Base-by-base conservation (phyloP, 64 coral and sea anemone genomes). In the Stichodactyla helianthus region DNA sequence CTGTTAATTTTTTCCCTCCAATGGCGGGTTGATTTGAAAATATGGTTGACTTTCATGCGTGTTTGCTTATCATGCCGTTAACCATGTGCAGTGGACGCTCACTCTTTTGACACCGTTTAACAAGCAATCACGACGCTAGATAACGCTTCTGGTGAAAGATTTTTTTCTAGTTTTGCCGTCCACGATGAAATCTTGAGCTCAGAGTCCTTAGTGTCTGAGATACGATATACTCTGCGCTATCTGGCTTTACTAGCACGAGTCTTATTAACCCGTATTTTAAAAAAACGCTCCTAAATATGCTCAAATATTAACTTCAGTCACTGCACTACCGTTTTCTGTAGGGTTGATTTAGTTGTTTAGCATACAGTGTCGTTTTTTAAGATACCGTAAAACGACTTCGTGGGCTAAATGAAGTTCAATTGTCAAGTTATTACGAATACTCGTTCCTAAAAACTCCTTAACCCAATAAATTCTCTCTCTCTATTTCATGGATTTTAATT, bases 11-110 rank as follows among this genome's bases (percentile, higher is more conserved):
- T 82, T 90, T n/a, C 20, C 20, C 35, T 50, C 80, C 59, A 85
- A 82, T 93, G 90, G 88, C 90, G 84, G 74, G 88, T 55, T 83
- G 71, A 88, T 89, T 93, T 87, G 85, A 90, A 89, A 85, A 25
- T 56, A 76, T 78, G 89, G 53, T 61, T 64, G 52, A 20, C 51
- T n/a, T 8, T 17, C 18, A 82, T 82, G 80, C 52, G 25, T 54
- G 19, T 74, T 31, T 74, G 68, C 68, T 74, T 74, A 1, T 74
- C 68, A 74, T 74, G 26, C 68, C 68, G 68, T 31, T 74, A 27
- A 74, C 25, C 68, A 74, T 74, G 68, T 74, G 68, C 68, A 74
- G 20, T 28, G 25, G 25, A 74, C n/a, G n/a, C 23, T 27, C 6
- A 9, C 10, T 74, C 68, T 31, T 31, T 14, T 10, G 31, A 74